Percentiles rank a stretch among this genome's conserved stretches.
Conservation (phyloP, 2,888 invertebrate species). For the Xanthorhoe spadicearia region DNA sequence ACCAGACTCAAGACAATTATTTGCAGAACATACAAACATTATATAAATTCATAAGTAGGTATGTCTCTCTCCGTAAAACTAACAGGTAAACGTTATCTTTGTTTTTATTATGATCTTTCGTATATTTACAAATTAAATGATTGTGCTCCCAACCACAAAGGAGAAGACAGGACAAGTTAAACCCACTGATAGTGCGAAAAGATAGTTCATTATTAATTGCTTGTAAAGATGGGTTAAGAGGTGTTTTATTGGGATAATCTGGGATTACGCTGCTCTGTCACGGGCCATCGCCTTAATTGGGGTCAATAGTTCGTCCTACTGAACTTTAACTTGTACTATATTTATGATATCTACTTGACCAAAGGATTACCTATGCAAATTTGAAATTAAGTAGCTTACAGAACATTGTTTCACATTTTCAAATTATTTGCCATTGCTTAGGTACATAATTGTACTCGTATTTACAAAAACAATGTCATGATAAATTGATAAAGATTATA, state of each 20-base stretch:
- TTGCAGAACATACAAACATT: no score
- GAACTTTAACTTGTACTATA: constrained; percentile 35
- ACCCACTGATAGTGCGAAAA: constrained; percentile 14
- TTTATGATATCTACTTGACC: constrained; percentile 49
- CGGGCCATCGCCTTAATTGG: constrained; percentile 77
- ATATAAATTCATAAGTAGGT: no score
- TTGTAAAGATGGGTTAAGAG: constrained; percentile 69
- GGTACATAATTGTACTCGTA: not conserved
- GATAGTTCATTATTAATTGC: constrained; percentile 37
- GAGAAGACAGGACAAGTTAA: not conserved
- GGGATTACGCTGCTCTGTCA: constrained; percentile 75
- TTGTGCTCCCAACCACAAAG: not conserved
- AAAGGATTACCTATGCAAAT: constrained; percentile 16
- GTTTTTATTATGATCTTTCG: not conserved
- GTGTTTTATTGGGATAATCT: constrained; percentile 82
- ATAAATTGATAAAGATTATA: no score
- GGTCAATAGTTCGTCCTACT: constrained; percentile 69
- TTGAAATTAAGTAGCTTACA: constrained; percentile 1
- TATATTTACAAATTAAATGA: not conserved
- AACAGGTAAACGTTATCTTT: not conserved
- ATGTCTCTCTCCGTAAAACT: no score
- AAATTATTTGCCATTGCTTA: not conserved
- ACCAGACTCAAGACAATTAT: no score
- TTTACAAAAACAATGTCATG: no score
- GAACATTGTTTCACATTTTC: not conserved